Conservation (phyloP, 1,140 invertebrate genomes). For the Cecropterus lyciades region DNA sequence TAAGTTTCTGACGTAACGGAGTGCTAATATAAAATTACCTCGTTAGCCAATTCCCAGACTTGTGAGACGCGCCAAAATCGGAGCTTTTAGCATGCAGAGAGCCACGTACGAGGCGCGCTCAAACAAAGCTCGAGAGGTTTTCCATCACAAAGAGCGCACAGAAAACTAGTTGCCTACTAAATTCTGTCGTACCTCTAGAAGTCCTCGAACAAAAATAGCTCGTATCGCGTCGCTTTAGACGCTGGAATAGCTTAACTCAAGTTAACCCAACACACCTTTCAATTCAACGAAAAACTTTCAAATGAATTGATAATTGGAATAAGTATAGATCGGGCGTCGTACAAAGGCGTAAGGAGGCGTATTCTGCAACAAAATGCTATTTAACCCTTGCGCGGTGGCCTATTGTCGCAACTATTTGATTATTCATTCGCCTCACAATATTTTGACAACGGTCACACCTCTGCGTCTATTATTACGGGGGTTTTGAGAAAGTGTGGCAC, state of each 20-base stretch:
- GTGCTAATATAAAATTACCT: slow-evolving; percentile 27
- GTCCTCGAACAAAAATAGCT: slow-evolving; percentile 4
- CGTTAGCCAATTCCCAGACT: slow-evolving; percentile 31
- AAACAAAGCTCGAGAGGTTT: slow-evolving; percentile 37
- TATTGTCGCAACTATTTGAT: slow-evolving; percentile 24
- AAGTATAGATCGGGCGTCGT: slow-evolving; percentile 12
- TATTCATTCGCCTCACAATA: slow-evolving; percentile 39
- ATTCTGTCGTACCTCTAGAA: slow-evolving; percentile 19
- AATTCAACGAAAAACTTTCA: slow-evolving; percentile 28
- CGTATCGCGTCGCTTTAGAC: not conserved
- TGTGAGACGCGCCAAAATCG: slow-evolving; percentile 23
- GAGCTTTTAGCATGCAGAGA: slow-evolving; percentile 35
- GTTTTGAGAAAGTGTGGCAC: slow-evolving; percentile 34
- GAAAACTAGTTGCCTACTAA: slow-evolving; percentile 37
- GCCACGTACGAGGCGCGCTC: slow-evolving; percentile 33
- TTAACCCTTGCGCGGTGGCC: slow-evolving; percentile 26
- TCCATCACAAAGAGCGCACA: slow-evolving; percentile 37
- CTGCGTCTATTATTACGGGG: slow-evolving; percentile 21
- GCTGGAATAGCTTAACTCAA: not conserved
- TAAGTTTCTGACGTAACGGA: not conserved
- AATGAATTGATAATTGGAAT: slow-evolving; percentile 34
- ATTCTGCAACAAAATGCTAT: slow-evolving; percentile 13
- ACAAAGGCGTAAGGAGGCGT: slow-evolving; percentile 10
- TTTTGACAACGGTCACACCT: slow-evolving; percentile 41
- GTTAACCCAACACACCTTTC: slow-evolving; percentile 21